A percentile compares a stretch with the other conserved stretches of the same genome.
Evolutionary conservation across 2,888 invertebrate genomes (phyloP).

Genomic region (Trichogramma dendrolimi): DNA sequence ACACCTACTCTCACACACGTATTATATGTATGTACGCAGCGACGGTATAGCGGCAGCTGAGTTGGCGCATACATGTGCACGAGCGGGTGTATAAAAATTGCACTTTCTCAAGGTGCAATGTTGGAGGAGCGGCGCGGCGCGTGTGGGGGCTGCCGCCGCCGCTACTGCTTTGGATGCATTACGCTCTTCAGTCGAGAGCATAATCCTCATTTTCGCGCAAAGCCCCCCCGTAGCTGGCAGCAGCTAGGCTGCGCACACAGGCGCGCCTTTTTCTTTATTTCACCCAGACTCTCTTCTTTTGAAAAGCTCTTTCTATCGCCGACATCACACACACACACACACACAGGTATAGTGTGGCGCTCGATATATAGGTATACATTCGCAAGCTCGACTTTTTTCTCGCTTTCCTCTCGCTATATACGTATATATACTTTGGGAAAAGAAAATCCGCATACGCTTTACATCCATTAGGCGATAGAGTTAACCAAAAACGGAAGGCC

Average conservation of each 20-base stretch:
- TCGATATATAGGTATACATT: background rate
- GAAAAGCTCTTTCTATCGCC: background rate
- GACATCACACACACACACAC: background rate
- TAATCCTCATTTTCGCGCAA: conserved; percentile 11
- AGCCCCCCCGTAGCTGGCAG: background rate
- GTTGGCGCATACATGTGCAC: too few relatives aligned
- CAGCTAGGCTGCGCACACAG: too few relatives aligned
- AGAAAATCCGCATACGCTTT: conserved; percentile 28
- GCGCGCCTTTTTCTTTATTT: background rate
- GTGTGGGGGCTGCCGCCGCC: too few relatives aligned
- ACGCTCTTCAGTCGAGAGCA: background rate
- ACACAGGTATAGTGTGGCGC: conserved; percentile 6
- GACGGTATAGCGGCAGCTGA: too few relatives aligned
- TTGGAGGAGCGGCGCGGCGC: too few relatives aligned
- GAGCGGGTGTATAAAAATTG: too few relatives aligned
- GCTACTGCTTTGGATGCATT: conserved; percentile 6
- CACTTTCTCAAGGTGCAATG: too few relatives aligned
- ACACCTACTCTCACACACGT: too few relatives aligned
- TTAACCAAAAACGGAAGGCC: too few relatives aligned
- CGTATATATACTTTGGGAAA: background rate
- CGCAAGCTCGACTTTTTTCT: background rate
- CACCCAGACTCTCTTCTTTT: background rate
- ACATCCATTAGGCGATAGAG: conserved; percentile 25
- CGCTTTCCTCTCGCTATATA: background rate
- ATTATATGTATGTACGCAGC: too few relatives aligned